phyloP scores from a whole-genome alignment of 2,888 invertebrate genomes.

The Drosophila monieri region DNA sequence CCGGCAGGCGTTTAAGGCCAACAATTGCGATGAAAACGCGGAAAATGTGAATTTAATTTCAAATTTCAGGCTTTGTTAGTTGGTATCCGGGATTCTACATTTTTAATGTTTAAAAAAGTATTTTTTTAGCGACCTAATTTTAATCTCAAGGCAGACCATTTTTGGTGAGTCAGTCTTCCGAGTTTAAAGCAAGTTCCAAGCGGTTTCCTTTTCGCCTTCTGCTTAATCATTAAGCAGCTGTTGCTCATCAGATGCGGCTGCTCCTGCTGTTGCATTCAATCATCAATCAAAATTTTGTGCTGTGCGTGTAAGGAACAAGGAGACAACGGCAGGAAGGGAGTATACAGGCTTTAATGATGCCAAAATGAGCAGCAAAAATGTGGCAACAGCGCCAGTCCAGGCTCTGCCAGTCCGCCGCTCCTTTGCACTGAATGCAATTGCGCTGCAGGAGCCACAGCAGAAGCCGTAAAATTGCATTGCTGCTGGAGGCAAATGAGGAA shows the following conservation, averaged over 20 bases:
- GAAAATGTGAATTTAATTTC: neutral
- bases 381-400: conserved; percentile 9
- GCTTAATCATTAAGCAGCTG: conserved; percentile 76
- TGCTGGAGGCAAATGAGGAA: conserved; percentile 45
- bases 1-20: neutral
- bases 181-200: conserved; percentile 14
- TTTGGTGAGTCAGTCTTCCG: conserved; percentile 9
- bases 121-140: neutral
- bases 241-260: conserved; percentile 44
- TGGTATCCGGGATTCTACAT: neutral
- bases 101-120: neutral
- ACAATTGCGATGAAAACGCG: neutral
- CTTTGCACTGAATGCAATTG: too few relatives aligned
- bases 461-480: conserved; percentile 24
- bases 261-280: conserved; percentile 66
- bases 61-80: neutral
- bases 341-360: conserved; percentile 60
- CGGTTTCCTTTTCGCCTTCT: conserved; percentile 40
- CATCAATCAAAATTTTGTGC: conserved; percentile 76
- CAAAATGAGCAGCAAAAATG: conserved; percentile 48
- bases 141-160: neutral
- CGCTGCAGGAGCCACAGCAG: conserved; percentile 30
- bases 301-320: conserved; percentile 67
- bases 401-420: too few relatives aligned
- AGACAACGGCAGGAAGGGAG: conserved; percentile 26